These are phyloP conservation scores for Labeo rohita DNA, from an alignment of 2,113 vertebrate species.

Conservation along the genomic window DNA sequence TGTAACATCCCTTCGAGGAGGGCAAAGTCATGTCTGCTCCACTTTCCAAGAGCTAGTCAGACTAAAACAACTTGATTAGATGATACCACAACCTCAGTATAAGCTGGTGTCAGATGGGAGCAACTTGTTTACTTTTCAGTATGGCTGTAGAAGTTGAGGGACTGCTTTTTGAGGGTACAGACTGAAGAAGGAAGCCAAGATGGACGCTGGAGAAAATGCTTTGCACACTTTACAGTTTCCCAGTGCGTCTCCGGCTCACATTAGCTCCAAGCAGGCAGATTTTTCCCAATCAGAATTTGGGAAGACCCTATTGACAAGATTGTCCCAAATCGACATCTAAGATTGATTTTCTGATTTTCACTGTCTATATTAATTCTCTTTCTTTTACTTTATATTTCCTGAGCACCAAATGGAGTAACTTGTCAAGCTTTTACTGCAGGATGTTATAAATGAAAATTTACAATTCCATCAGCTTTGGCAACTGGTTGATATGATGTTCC, in stretches of 20 bases:
- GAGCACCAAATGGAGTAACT: slow-evolving; percentile 99
- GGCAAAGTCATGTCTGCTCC: not conserved
- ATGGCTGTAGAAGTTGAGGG: not conserved
- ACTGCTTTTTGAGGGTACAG: not conserved
- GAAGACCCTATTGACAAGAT: not conserved
- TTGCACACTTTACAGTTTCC: not conserved
- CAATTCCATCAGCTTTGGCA: slow-evolving; percentile 93
- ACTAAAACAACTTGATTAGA: not conserved
- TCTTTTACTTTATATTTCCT: slow-evolving; percentile 68
- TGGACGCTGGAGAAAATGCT: not conserved
- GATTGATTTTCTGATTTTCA: not conserved
- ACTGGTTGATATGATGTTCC: slow-evolving; percentile 91
- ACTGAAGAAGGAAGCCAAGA: not conserved
- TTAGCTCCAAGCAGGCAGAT: not conserved
- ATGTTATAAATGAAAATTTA: slow-evolving; percentile 99
- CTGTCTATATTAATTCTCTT: slow-evolving; percentile 64
- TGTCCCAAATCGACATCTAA: not conserved
- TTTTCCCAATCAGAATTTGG: not conserved
- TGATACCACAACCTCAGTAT: not conserved
- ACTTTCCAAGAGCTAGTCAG: not conserved
- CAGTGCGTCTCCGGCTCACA: not conserved
- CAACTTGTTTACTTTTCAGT: not conserved
- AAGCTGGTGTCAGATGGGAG: not conserved
- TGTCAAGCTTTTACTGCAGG: slow-evolving; percentile 99
- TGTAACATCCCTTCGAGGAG: not conserved